These are phyloP conservation scores for Geotrypetes seraphini DNA, from an alignment of 2,797 vertebrate species.

Conservation along the genomic window DNA sequence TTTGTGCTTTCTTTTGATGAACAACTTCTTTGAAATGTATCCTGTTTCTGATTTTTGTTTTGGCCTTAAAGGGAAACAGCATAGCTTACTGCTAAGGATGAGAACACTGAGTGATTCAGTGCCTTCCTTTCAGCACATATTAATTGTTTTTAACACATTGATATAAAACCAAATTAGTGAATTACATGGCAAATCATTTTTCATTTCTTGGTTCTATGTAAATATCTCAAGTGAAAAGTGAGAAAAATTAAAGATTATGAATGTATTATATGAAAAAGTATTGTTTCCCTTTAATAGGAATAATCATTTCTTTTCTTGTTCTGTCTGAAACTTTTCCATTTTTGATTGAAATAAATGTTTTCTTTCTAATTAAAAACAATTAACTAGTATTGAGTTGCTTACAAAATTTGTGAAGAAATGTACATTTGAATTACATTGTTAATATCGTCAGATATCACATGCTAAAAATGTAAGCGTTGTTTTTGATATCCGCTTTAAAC, in stretches of 20 bases:
- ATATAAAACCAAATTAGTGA: slow-evolving; percentile 5
- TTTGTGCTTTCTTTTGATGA: slow-evolving; percentile 56
- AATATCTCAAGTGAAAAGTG: too few species aligned
- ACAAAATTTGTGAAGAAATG: slow-evolving; percentile 64
- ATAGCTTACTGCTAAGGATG: slow-evolving; percentile 33
- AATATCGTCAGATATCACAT: slow-evolving; percentile 50
- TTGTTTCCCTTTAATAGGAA: slow-evolving; percentile 65
- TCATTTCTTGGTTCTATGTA: slow-evolving; percentile 28
- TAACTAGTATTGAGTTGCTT: slow-evolving; percentile 47
- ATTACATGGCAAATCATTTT: slow-evolving; percentile 27
- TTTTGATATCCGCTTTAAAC: slow-evolving; percentile 56
- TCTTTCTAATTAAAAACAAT: slow-evolving; percentile 44
- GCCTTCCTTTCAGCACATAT: slow-evolving; percentile 12
- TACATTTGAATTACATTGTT: slow-evolving; percentile 56
- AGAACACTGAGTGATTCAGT: slow-evolving; percentile 15
- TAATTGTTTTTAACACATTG: slow-evolving; percentile 24
- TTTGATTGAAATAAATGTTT: slow-evolving; percentile 49
- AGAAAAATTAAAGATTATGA: slow-evolving; percentile 16
- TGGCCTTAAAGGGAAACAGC: slow-evolving; percentile 67
- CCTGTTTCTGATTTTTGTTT: slow-evolving; percentile 50
- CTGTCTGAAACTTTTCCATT: slow-evolving; percentile 45
- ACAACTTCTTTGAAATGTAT: slow-evolving; percentile 51
- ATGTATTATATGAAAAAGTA: slow-evolving; percentile 31
- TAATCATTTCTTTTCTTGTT: slow-evolving; percentile 36
- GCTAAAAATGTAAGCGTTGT: slow-evolving; percentile 59